These are phyloP conservation scores for Oncopodura yosiiana DNA, from an alignment of 1,140 invertebrate genomes.

Conservation along the genomic window DNA sequence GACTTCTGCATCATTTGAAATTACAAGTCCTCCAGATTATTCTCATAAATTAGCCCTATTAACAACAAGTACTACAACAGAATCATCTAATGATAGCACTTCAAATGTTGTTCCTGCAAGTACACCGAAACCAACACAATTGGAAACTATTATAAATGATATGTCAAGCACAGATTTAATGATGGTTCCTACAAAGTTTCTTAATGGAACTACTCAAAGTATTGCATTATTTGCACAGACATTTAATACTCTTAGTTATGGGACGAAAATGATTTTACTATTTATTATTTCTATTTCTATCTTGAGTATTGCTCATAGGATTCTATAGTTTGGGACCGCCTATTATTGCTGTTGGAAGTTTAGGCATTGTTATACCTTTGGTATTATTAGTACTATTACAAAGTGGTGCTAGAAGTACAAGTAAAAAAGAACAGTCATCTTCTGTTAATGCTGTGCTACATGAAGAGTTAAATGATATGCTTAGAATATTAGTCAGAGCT, in stretches of 20 bases:
- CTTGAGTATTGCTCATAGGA: slow-evolving; percentile 29
- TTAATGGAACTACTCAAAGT: slow-evolving; percentile 24
- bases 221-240: slow-evolving; percentile 11
- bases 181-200: background rate
- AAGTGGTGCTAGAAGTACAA: slow-evolving; percentile 3
- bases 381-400: slow-evolving; percentile 15
- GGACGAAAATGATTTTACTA: slow-evolving; percentile 18
- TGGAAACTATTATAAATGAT: slow-evolving; percentile 5
- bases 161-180: slow-evolving; percentile 4
- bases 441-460: background rate
- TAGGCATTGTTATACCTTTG: slow-evolving; percentile 27
- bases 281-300: slow-evolving; percentile 27
- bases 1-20: background rate
- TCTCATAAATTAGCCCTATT: background rate
- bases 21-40: background rate
- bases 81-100: background rate
- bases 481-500: background rate
- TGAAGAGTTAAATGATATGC: background rate
- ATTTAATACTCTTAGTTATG: slow-evolving; percentile 12
- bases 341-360: slow-evolving; percentile 22
- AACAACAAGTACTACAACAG: background rate
- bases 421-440: background rate
- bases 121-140: background rate
- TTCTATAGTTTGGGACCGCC: slow-evolving; percentile 27
- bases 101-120: background rate